Base-by-base conservation (phyloP, 2,113 vertebrate species). In the Triplophysa rosa region DNA sequence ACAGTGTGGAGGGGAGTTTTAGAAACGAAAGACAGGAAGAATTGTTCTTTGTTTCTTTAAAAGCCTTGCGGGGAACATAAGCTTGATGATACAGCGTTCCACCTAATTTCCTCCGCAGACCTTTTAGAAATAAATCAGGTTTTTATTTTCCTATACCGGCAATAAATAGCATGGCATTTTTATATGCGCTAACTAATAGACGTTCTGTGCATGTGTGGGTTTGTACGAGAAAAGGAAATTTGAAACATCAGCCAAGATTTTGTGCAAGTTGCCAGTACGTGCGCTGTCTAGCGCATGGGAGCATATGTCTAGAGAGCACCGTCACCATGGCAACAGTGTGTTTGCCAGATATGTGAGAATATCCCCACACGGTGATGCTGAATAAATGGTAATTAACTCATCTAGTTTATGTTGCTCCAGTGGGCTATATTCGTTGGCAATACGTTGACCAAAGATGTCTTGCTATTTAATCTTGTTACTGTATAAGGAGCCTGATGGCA, bases 271-370 rank as follows among this genome's bases (percentile, higher is more conserved):
- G 78, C 65, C 40, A 82, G 45, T 72, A 68, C 82, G 80, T 77
- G 67, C 26, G 8, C 63, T 52, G 67, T 61, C 69, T 67, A 70
- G 74, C 73, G 26, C 78, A 69, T 65, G 82, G 86, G 84, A 89
- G 79, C 90, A 93, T 90, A 91, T 90, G 89, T 89, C 58, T 66
- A 64, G 78, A 84, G 72, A 83, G 83, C 83, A 81, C 68, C n/a
- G 88, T 92, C 84, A 67, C 92, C 89, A 91, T 92, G 80, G 90
- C 82, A 90, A 93, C 90, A 77, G 80, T 84, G 86, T 86, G 80
- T 47, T 89, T 91, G 83, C 74, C 71, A 79, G 71, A 23, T 67
- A 77, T 87, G 68, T 78, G 13, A 80, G 86, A 74, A 86, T 83
- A 45, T 82, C 82, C 67, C 54, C 79, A 80, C 24, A 75, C 84